Conservation (phyloP, 2,113 vertebrate genomes). For the Agapornis roseicollis region DNA sequence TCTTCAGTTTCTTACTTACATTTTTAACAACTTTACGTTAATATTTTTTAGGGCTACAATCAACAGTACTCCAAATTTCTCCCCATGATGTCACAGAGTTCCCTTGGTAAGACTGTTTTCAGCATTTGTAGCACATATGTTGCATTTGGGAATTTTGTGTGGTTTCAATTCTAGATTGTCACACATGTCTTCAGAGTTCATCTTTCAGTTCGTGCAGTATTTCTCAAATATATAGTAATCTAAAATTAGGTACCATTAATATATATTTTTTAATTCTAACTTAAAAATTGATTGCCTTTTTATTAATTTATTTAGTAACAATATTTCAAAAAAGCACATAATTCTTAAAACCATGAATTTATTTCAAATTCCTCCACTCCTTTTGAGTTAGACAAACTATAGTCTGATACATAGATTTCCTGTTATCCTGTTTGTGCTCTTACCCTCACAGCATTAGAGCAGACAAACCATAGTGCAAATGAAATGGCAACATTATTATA, state of each 20-base stretch:
- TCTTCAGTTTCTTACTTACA: slow-evolving; percentile 41
- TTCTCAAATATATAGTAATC: not conserved
- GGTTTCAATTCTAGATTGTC: not conserved
- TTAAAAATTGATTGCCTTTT: not conserved
- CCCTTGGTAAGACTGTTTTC: not conserved
- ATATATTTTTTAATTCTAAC: not conserved
- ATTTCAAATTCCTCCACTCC: not conserved
- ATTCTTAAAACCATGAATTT: not conserved
- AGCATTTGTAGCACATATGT: not conserved
- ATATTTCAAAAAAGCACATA: not conserved
- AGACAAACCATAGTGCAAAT: not conserved
- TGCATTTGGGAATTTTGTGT: not conserved
- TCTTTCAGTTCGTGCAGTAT: not conserved
- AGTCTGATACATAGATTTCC: not conserved
- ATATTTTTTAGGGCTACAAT: not conserved
- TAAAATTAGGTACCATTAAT: not conserved
- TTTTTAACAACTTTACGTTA: slow-evolving; percentile 11
- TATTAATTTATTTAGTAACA: not conserved
- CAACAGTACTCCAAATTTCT: not conserved
- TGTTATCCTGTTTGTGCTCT: not conserved
- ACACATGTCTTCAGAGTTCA: not conserved
- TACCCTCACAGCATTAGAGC: not conserved
- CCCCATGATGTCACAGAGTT: not conserved
- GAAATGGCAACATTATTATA: not conserved
- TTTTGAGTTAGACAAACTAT: not conserved